Conservation (phyloP, 2,888 invertebrate genomes). For the Ectemnius lituratus region DNA sequence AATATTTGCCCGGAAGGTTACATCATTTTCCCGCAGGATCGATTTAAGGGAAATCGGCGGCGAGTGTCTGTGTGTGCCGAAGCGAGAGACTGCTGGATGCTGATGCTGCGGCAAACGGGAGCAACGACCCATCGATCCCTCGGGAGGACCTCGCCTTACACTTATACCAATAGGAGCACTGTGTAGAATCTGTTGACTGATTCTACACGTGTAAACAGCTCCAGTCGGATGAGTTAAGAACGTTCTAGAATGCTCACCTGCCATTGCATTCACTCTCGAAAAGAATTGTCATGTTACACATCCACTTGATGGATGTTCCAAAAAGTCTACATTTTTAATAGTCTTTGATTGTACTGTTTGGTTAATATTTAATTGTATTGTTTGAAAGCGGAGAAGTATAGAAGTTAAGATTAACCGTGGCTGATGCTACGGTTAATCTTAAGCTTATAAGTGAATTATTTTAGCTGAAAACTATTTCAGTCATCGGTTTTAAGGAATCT, state of each 20-base stretch:
- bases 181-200: slow-evolving; percentile 21
- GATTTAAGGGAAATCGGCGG: slow-evolving; percentile 9
- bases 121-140: slow-evolving; percentile 61
- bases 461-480: too few species aligned
- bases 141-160: slow-evolving; percentile 32
- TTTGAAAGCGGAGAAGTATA: too few species aligned
- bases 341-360: not conserved
- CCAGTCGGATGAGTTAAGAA: not conserved
- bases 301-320: not conserved
- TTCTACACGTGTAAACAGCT: not conserved
- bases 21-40: not conserved
- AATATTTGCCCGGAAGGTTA: too few species aligned
- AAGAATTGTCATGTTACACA: not conserved
- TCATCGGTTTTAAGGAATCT: too few species aligned
- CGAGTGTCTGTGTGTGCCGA: not conserved
- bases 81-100: slow-evolving; percentile 7
- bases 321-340: not conserved
- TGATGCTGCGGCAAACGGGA: slow-evolving; percentile 34
- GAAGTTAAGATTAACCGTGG: too few species aligned
- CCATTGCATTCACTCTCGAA: not conserved
- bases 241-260: not conserved
- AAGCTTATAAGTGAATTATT: too few species aligned
- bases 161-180: slow-evolving; percentile 39
- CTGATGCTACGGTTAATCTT: too few species aligned
- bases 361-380: not conserved